Conservation (phyloP, 2,113 vertebrate species). For the Pterocles orientalis region DNA sequence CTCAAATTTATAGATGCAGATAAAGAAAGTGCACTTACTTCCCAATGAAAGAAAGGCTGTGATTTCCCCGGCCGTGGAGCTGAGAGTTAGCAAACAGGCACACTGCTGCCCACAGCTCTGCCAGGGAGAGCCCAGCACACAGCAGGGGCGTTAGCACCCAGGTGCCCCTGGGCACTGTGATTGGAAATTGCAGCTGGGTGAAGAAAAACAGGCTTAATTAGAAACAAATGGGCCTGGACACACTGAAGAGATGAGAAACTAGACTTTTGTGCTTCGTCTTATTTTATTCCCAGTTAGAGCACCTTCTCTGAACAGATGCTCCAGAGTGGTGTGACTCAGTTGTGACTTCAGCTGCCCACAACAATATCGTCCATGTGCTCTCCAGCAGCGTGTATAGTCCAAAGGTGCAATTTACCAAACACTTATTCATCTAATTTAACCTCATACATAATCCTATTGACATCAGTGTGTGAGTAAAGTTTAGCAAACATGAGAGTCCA, state of each 20-base stretch:
- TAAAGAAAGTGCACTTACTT: background rate
- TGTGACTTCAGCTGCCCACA: background rate
- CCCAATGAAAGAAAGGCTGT: background rate
- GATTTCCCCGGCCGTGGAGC: background rate
- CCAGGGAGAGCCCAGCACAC: background rate
- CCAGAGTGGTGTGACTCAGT: background rate
- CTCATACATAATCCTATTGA: background rate
- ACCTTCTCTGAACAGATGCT: background rate
- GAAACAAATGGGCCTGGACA: background rate
- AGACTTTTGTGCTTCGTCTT: background rate
- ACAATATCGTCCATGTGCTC: background rate
- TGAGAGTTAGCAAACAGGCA: background rate
- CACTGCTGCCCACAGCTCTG: rapidly evolving
- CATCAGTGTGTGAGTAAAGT: background rate
- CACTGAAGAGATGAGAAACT: background rate
- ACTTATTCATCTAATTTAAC: background rate
- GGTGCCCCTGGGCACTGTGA: background rate
- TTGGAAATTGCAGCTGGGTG: background rate
- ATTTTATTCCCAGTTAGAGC: background rate
- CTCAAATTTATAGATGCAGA: background rate
- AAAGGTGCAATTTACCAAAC: background rate
- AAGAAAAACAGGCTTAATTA: background rate
- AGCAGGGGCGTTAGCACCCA: background rate
- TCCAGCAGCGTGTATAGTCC: background rate
- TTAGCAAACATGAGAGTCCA: background rate